Base-by-base conservation (phyloP, 2,888 invertebrate species). In the Chloromyia formosa region DNA sequence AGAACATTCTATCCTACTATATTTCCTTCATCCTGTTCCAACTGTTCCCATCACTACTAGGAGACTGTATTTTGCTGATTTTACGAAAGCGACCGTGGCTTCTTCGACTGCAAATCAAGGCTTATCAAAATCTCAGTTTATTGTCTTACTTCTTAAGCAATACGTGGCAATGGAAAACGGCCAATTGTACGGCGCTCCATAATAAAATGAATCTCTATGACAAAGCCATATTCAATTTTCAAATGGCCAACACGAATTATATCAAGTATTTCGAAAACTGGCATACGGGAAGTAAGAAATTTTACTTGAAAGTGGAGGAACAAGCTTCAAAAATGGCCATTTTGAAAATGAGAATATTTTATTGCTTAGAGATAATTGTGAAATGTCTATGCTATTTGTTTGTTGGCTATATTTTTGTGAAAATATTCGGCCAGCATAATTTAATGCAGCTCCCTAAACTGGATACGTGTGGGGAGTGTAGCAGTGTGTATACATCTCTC, bases 31-130 rank as follows among this genome's bases (percentile, higher is more conserved):
- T 87, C 77, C 80, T 88, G 10, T 86, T 88, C 78, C 90, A 90
- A 82, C 82, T 88, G 78, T 80, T 88, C 61, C 89, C 89, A 2
- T 89, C 89, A 1, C 86, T 88, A 78, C 78, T 87, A n/a, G 82
- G 86, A 74, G 90, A 90, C 80, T 75, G 86, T 10, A 81, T 85
- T 0, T 82, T 84, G 68, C 81, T 84, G 54, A 73, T 88, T 27
- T 20, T 75, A 1, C 72, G 75, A 49, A 23, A 56, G 10, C 18
- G 45, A 14, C 60, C 74, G 10, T 69, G 62, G 69, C 62, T 76
- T 35, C 22, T 75, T 40, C 42, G 62, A 10, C 40, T 69, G 9
- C 75, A 75, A 61, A 22, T 73, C 1, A 75, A 74, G 54, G 62
- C 56, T 1, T 75, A 35, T 20, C 27, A 45, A 7, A 75, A 75